These are phyloP conservation scores for Anser brachyrhynchus DNA, from an alignment of 2,113 vertebrate species.

Conservation along the genomic window DNA sequence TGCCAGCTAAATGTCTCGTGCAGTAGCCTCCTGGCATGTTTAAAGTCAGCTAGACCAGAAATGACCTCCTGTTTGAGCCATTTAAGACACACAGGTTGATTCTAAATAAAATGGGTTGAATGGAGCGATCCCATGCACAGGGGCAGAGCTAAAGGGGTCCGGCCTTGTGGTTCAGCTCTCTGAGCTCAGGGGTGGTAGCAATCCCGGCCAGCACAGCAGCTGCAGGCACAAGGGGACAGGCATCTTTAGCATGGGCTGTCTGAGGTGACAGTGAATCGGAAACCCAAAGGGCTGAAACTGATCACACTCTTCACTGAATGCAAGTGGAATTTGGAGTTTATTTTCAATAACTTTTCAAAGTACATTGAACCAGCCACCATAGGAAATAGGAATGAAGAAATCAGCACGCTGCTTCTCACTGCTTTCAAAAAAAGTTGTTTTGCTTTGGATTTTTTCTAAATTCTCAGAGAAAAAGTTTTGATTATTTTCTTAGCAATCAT, in stretches of 20 bases:
- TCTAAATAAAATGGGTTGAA: background rate
- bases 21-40: background rate
- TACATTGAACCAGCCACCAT: background rate
- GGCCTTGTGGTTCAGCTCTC: background rate
- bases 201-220: background rate
- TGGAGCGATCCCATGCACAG: background rate
- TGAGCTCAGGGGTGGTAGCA: background rate
- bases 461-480: background rate
- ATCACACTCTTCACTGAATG: background rate
- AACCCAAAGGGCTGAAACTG: background rate
- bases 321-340: background rate
- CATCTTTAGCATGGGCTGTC: background rate
- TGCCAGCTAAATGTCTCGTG: background rate
- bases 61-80: background rate
- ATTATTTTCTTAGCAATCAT: background rate
- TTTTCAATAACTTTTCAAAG: background rate
- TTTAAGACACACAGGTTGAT: background rate
- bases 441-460: constrained; percentile 11
- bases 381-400: background rate
- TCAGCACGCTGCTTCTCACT: background rate
- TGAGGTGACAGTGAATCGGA: background rate
- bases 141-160: fast-evolving
- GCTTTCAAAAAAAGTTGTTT: background rate
- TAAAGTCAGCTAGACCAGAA: background rate
- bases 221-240: background rate